Evolutionary conservation across 1,140 invertebrate species (phyloP), one percentile per base, ranked within the genome.

Genomic region (Drosophila teissieri): DNA sequence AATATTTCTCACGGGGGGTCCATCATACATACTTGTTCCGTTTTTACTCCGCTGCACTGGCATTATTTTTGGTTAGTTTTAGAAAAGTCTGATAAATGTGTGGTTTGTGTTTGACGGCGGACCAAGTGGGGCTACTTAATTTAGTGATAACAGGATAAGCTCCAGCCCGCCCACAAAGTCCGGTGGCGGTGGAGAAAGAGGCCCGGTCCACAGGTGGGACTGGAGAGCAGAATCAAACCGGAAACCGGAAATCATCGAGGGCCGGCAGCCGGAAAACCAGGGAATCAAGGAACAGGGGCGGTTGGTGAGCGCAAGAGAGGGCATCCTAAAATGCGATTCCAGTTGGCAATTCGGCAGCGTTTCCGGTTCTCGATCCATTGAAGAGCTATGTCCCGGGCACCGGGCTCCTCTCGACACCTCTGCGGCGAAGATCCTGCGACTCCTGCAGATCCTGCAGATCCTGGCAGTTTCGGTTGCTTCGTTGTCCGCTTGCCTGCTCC

Each of bases 61-160:
- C 31, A n/a, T n/a, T 51, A 58, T 17, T 24, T 48, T 46, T 36
- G 56, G 56, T 61, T 48, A 48, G 44, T 46, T 73, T 34, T 74
- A 51, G 52, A 80, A 76, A 70, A 57, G 45, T 54, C 17, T n/a
- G 49, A 60, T 70, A 64, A 63, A 46, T 61, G 24, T 45, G 15
- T 45, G 4, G 11, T 37, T 37, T 14, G 11, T 39, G 0, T 39
- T 14, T 24, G 36, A 15, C 31, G 17, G 11, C 31, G 27, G 39
- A 27, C 34, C 37, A 27, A 17, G 36, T 54, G 53, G 60, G 61
- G 36, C 74, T 78, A 60, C 73, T 82, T 82, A 81, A 81, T 73
- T 73, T 82, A 81, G 61, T 77, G 73, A 80, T 78, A 81, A 82
- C 69, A 57, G 62, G 62, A 82, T 72, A 60, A 61, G 72, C 48